A percentile compares a stretch with the other conserved stretches of the same genome.
phyloP scores from a whole-genome alignment of 2,888 invertebrate genomes.

The Cantharis rufa region DNA sequence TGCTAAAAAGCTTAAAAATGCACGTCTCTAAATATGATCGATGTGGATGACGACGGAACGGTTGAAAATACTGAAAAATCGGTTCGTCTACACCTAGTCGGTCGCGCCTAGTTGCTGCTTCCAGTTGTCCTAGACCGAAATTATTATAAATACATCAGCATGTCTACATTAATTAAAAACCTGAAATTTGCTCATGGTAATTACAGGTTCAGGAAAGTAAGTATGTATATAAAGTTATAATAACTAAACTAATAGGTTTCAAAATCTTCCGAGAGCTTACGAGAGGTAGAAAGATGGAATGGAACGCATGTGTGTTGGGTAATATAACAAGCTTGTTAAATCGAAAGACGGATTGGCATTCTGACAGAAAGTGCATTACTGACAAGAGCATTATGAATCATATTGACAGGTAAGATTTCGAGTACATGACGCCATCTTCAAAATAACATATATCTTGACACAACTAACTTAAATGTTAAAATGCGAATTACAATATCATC shows the following conservation, averaged over 20 bases:
- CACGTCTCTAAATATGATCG: no score
- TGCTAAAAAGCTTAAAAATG: no score
- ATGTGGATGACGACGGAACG: no score
- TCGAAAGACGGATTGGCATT: constrained; percentile 46
- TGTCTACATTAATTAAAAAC: no score
- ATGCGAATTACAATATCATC: background rate
- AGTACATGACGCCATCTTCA: constrained; percentile 40
- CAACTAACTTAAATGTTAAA: background rate
- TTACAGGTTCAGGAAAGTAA: no score
- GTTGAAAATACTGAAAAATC: no score
- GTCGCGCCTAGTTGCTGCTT: no score
- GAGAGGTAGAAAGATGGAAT: background rate
- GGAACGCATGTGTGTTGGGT: constrained; percentile 8
- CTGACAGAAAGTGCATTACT: constrained; percentile 48
- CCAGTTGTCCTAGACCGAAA: no score
- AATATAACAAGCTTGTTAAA: constrained; percentile 19
- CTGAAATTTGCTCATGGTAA: no score
- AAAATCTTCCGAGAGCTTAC: background rate
- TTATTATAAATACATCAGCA: no score
- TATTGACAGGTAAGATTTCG: constrained; percentile 48
- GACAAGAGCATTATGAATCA: constrained; percentile 51
- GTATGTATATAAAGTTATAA: background rate
- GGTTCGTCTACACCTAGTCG: no score
- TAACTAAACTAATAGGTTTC: background rate
- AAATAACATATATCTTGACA: constrained; percentile 7